These are phyloP conservation scores for Anarhynchus alexandrinus DNA, from an alignment of 2,113 vertebrate species.

Conservation along the genomic window DNA sequence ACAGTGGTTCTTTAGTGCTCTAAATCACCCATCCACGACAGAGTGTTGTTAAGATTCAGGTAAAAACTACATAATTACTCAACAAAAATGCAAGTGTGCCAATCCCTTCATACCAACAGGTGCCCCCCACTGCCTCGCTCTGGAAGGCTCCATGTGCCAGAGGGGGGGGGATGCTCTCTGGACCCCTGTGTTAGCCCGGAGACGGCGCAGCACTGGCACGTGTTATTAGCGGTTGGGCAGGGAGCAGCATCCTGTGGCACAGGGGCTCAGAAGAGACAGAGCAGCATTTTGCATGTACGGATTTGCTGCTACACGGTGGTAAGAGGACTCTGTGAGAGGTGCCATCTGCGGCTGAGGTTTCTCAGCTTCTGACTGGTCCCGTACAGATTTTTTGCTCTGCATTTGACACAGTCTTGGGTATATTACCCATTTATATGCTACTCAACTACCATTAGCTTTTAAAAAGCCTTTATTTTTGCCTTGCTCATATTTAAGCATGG, in stretches of 20 bases:
- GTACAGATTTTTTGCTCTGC: background rate
- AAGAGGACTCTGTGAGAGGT: background rate
- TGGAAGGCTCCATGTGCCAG: background rate
- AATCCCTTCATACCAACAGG: background rate
- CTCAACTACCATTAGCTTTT: background rate
- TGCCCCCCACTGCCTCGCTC: accelerated
- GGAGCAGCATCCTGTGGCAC: background rate
- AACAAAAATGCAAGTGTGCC: accelerated
- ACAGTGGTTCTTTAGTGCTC: background rate
- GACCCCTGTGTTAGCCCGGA: accelerated
- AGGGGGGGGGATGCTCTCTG: background rate
- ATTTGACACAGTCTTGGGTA: background rate
- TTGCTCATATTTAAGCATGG: background rate
- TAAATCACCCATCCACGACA: background rate
- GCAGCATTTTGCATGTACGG: background rate
- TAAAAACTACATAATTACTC: background rate
- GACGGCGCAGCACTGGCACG: accelerated
- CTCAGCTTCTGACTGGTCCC: background rate
- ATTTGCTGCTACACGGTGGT: background rate
- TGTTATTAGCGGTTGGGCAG: background rate
- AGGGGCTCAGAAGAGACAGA: background rate
- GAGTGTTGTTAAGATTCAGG: background rate
- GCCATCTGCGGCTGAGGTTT: background rate
- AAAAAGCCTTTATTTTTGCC: background rate
- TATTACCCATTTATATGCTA: background rate